phyloP scores from a whole-genome alignment of 1,140 invertebrate genomes.

The Phocides pigmalion region DNA sequence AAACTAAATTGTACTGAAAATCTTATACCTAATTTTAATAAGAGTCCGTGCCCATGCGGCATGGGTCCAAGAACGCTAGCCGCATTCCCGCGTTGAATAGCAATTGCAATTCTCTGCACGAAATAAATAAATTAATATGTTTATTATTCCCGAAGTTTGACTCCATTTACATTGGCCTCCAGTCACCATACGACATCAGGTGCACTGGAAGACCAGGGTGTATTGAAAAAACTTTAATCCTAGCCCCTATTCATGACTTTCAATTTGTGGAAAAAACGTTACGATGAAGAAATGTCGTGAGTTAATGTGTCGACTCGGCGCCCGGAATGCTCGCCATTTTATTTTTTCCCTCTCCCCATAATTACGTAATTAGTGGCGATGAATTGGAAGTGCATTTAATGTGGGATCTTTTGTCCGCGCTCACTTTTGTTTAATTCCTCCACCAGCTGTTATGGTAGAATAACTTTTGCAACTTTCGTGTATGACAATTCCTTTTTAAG shows the following conservation, averaged over 20 bases:
- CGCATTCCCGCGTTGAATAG: no score
- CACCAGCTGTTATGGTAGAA: constrained; percentile 61
- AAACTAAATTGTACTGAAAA: no score
- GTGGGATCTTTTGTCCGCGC: constrained; percentile 69
- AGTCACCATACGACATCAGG: background rate
- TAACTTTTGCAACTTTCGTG: constrained; percentile 21
- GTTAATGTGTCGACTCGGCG: constrained; percentile 68
- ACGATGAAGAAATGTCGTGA: constrained; percentile 60
- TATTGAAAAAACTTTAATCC: background rate
- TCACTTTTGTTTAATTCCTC: constrained; percentile 53
- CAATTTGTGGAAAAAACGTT: constrained; percentile 58
- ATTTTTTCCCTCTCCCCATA: constrained; percentile 64
- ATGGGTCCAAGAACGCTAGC: no score
- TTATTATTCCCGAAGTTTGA: background rate
- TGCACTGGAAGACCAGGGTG: background rate
- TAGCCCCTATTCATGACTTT: constrained; percentile 53
- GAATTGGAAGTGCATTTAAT: constrained; percentile 73
- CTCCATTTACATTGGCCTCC: background rate
- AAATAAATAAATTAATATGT: no score
- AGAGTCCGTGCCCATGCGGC: no score
- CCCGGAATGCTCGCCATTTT: constrained; percentile 73
- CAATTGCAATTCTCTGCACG: no score
- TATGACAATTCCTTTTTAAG: constrained; percentile 14
- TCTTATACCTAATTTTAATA: no score
- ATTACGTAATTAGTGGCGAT: constrained; percentile 79